phyloP scores from a whole-genome alignment of 2,113 vertebrate species.

The Osmerus mordax region DNA sequence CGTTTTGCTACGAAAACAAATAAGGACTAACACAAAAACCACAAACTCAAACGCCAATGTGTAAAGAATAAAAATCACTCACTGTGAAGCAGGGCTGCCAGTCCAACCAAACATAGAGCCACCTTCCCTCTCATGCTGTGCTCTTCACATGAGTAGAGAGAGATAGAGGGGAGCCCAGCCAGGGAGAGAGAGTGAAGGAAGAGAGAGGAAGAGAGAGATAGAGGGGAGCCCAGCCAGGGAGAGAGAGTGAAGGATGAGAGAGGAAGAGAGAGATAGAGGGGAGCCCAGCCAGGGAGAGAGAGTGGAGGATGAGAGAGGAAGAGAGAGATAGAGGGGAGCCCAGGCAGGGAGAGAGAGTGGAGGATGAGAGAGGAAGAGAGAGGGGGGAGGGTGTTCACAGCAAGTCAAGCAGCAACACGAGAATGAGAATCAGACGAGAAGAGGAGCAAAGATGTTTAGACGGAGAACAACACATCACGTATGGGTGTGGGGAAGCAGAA shows the following conservation, averaged over 20 bases:
- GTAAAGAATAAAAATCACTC: conserved; percentile 48
- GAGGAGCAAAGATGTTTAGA: conserved; percentile 7
- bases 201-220: conserved; percentile 19
- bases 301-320: no score
- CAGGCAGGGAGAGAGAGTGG: background rate
- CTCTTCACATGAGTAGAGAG: background rate
- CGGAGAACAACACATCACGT: conserved; percentile 1
- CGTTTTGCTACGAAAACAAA: background rate
- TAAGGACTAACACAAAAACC: conserved; percentile 14
- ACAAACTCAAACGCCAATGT: background rate
- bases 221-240: no score
- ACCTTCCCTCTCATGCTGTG: no score
- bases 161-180: background rate
- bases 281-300: no score
- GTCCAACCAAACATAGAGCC: conserved; percentile 46
- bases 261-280: background rate
- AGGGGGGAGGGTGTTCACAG: background rate
- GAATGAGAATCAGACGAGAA: background rate
- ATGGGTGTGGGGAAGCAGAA: background rate
- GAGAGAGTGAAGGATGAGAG: conserved; percentile 15
- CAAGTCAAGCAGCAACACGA: no score
- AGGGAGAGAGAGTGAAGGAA: background rate
- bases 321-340: background rate
- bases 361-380: conserved; percentile 17
- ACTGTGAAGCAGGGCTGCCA: conserved; percentile 63